These are phyloP conservation scores for Rotaria magnacalcarata DNA, from an alignment of 2,888 invertebrate genomes.

Conservation along the genomic window DNA sequence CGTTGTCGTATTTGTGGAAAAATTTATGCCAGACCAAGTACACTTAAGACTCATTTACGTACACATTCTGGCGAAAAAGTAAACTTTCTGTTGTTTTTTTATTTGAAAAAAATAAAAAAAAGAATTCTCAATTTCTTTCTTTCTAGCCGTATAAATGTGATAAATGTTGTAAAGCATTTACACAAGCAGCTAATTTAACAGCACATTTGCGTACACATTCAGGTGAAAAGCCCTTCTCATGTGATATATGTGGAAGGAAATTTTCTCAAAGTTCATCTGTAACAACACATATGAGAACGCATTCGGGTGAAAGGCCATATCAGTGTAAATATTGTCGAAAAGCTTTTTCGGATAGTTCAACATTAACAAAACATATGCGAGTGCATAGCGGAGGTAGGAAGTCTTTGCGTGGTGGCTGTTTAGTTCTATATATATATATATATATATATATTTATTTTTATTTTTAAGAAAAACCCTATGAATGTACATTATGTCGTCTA, in stretches of 20 bases:
- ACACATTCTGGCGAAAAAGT: slow-evolving; percentile 87
- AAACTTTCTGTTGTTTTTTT: not conserved
- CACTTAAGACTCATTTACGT: slow-evolving; percentile 88
- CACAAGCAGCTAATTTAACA: slow-evolving; percentile 94
- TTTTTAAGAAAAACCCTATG: slow-evolving; percentile 77
- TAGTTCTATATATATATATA: not conserved
- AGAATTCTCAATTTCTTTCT: not conserved
- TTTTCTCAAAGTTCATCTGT: slow-evolving; percentile 90
- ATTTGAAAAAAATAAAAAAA: not conserved
- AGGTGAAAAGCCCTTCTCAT: slow-evolving; percentile 95
- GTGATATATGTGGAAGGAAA: slow-evolving; percentile 89
- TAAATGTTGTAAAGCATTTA: slow-evolving; percentile 85
- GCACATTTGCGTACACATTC: slow-evolving; percentile 92
- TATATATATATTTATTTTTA: not conserved
- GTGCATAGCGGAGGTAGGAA: slow-evolving; percentile 67
- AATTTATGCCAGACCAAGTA: slow-evolving; percentile 87
- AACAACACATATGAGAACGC: slow-evolving; percentile 98
- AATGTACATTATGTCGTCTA: slow-evolving; percentile 87
- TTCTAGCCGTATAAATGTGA: slow-evolving; percentile 51
- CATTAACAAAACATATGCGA: slow-evolving; percentile 88
- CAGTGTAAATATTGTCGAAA: slow-evolving; percentile 93
- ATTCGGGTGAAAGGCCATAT: slow-evolving; percentile 97
- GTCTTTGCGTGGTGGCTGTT: not conserved
- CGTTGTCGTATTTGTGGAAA: slow-evolving; percentile 85
- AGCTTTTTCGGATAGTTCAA: slow-evolving; percentile 96